Percentiles rank a stretch among this genome's conserved stretches.
Conservation (phyloP, 2,797 vertebrate genomes). For the Perodicticus potto region DNA sequence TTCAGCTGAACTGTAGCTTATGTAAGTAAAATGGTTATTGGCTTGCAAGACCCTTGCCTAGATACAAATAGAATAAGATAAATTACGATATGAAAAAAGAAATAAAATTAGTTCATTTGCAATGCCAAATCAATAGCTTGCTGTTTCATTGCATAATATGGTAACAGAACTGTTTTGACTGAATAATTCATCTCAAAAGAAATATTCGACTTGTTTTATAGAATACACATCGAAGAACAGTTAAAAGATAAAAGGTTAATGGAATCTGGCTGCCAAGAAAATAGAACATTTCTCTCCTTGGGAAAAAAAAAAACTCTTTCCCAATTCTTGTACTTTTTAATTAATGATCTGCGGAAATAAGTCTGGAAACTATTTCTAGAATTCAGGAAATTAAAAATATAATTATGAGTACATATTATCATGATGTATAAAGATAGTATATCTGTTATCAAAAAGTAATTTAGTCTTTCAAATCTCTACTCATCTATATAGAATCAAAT, state of each 20-base stretch:
- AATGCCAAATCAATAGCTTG: slow-evolving; percentile 50
- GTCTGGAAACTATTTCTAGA: slow-evolving; percentile 68
- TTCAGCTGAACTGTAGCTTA: slow-evolving; percentile 46
- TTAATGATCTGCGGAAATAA: slow-evolving; percentile 72
- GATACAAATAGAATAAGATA: slow-evolving; percentile 62
- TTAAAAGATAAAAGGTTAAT: slow-evolving; percentile 63
- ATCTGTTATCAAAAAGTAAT: slow-evolving; percentile 58
- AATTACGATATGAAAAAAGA: slow-evolving; percentile 55
- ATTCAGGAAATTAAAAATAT: slow-evolving; percentile 77
- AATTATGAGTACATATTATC: slow-evolving; percentile 32
- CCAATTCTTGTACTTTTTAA: slow-evolving; percentile 63
- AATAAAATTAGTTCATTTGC: slow-evolving; percentile 70
- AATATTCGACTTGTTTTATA: slow-evolving; percentile 35
- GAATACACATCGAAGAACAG: not conserved
- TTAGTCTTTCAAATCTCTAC: slow-evolving; percentile 14
- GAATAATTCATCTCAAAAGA: slow-evolving; percentile 71
- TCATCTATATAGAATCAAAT: not conserved
- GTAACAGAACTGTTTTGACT: slow-evolving; percentile 64
- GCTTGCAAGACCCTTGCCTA: slow-evolving; percentile 35
- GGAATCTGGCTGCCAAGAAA: slow-evolving; percentile 9
- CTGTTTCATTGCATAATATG: slow-evolving; percentile 35
- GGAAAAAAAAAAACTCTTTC: not conserved
- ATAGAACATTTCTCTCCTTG: slow-evolving; percentile 47
- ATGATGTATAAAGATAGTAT: not conserved
- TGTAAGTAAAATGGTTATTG: not conserved